These are phyloP conservation scores for Nemotelus nigrinus DNA, from an alignment of 2,888 invertebrate genomes.

Conservation along the genomic window DNA sequence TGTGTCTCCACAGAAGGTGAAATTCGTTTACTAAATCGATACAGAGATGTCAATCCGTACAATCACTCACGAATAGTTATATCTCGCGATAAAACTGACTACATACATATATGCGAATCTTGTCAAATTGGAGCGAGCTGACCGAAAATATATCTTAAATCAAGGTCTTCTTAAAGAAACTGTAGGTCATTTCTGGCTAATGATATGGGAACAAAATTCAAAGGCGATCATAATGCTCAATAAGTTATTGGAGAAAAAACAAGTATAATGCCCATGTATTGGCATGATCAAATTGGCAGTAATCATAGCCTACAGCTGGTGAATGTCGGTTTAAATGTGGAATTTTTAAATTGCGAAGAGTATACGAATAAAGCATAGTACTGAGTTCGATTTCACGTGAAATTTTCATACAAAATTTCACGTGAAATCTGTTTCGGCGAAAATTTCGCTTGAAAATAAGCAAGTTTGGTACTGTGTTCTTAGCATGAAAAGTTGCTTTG, in stretches of 20 bases:
- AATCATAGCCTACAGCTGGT: conserved; percentile 74
- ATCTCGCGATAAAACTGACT: conserved; percentile 78
- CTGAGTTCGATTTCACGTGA: no score
- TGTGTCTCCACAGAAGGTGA: conserved; percentile 61
- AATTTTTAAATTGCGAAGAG: conserved; percentile 79
- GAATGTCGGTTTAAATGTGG: conserved; percentile 82
- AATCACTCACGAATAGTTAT: conserved; percentile 91
- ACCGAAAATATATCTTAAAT: conserved; percentile 92
- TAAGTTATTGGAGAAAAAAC: conserved; percentile 91
- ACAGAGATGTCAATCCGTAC: conserved; percentile 95
- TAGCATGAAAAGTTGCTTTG: no score
- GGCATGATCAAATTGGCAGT: conserved; percentile 78
- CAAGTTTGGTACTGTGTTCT: no score
- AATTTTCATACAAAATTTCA: no score
- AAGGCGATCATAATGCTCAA: conserved; percentile 95
- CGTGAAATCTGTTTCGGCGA: no score
- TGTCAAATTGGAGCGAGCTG: conserved; percentile 83
- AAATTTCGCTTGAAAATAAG: no score
- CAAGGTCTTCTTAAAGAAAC: conserved; percentile 92
- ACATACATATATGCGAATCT: conserved; percentile 98
- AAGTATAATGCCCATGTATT: conserved; percentile 94
- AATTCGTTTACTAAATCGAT: conserved; percentile 81
- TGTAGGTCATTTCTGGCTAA: conserved; percentile 94
- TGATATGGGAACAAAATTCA: conserved; percentile 96
- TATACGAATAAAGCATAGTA: conserved; percentile 83